Base-by-base conservation (phyloP, 2,797 vertebrate genomes). In the Eremophila alpestris region DNA sequence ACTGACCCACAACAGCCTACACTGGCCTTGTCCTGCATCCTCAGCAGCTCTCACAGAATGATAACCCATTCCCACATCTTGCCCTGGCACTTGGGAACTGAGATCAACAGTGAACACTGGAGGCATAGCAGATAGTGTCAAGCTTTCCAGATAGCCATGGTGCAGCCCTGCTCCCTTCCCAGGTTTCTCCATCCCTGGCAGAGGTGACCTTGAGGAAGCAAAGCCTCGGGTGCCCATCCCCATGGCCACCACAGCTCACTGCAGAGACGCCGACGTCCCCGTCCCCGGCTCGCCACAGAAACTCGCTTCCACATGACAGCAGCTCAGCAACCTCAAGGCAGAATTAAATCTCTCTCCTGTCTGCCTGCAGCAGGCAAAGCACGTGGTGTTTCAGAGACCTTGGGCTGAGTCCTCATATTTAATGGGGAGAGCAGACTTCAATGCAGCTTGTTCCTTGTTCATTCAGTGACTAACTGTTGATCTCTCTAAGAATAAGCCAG, bases 391-490 rank as follows among this genome's bases (percentile, higher is more conserved):
- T 90, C 86, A 46, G 81, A 48, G 93, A 92, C 89, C 86, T 89
- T 77, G 78, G 81, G 78, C 83, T 92, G 86, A 95, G 83, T 93
- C 92, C 89, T 95, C 69, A 20, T 89, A 74, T 94, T 96, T 93
- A 94, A 87, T 32, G 68, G 79, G 40, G 71, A 94, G 83, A 95
- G 89, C 92, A 95, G 90, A 92, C 83, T 95, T 91, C 56, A 84
- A 85, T 87, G 93, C 94, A 94, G 89, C 87, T 80, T 92, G 93
- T 94, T 97, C 83, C 89, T 87, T 43, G 4, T 83, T 96, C 54
- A 7, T 89, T 95, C 89, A 67, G 89, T 96, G 95, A 97, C 92
- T 97, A 96, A 95, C 94, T 96, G 95, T 95, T 97, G 96, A 96
- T 95, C 94, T 77, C 93, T 93, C 91, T 68, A 93, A 95, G 93